These are phyloP conservation scores for Microcebus lehilahytsara DNA, from an alignment of 2,113 vertebrate genomes.

Conservation along the genomic window DNA sequence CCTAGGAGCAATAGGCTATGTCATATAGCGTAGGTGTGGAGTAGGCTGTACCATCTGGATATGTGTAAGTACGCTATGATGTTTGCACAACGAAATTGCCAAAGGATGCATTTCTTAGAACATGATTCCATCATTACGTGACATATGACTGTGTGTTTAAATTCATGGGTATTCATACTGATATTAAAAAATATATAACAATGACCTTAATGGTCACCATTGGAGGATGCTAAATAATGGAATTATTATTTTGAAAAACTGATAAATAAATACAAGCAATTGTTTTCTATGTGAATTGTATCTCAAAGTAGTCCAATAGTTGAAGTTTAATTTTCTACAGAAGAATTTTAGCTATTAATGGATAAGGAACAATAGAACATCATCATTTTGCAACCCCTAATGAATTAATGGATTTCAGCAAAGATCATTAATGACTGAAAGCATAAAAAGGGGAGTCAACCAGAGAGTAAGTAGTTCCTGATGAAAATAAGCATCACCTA, in stretches of 20 bases:
- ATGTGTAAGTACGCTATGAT: background rate
- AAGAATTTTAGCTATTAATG: background rate
- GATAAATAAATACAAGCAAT: background rate
- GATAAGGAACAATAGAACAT: background rate
- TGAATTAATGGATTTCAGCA: background rate
- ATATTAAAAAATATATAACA: background rate
- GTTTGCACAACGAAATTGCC: background rate
- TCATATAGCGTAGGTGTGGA: background rate
- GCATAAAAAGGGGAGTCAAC: background rate
- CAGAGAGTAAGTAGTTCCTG: background rate
- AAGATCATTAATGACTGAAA: background rate
- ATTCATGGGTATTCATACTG: background rate
- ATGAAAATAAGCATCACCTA: background rate
- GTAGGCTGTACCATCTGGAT: background rate
- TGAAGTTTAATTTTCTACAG: background rate
- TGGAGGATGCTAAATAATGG: background rate
- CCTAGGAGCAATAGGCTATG: background rate
- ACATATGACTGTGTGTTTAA: background rate
- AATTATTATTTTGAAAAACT: background rate
- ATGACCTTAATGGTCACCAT: background rate
- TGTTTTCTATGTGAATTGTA: background rate
- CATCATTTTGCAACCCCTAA: background rate
- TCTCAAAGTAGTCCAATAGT: background rate
- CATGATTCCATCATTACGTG: background rate
- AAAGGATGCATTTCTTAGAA: background rate